Evolutionary conservation across 2,888 invertebrate species (phyloP), one percentile per base, ranked within the genome.

Genomic region (Camptogramma bilineatum): DNA sequence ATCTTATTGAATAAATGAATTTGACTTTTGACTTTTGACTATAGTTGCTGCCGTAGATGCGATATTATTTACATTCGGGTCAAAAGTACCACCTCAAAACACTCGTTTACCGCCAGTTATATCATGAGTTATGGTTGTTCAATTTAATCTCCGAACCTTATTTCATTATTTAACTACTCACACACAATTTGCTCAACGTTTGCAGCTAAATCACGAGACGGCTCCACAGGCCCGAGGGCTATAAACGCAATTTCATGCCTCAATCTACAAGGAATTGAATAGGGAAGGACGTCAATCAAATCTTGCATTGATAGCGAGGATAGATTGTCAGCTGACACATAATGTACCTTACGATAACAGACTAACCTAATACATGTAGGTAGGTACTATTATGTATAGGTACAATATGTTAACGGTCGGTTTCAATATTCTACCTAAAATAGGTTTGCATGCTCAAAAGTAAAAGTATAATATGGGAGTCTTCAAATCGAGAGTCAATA

Each of bases 171-270:
- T 17, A 44, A 44, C 44, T 44, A 44, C 44, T 44, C 21, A 52
- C 17, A 16, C 16, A 24, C 48, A 56, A 34, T 50, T 48, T 48
- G 21, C 31, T 34, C 48, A 39, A 47, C 31, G 47, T 55, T 47
- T 56, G 48, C 48, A 39, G 48, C 34, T 21, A 53, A 53, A 53
- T 44, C 21, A 34, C 48, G 39, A 50, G 48, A 56, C 21, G 18
- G 48, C 48, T 39, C n/a, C n/a, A 56, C 4, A 13, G 39, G 48
- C 21, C 21, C 48, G 9, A 47, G 48, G 28, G 56, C 17, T 48
- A 19, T 48, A 56, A 56, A 48, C 39, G 56, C 56, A 56, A 56
- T 56, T 56, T 56, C 56, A 50, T 56, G 56, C 21, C 16, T 56
- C 56, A 50, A 56, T 56, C 56, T 56, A 34, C 34, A 16, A 39